A percentile compares a stretch with the other conserved stretches of the same genome.
Evolutionary conservation across 2,888 invertebrate species (phyloP).

Genomic region (Parasteatoda lunata): DNA sequence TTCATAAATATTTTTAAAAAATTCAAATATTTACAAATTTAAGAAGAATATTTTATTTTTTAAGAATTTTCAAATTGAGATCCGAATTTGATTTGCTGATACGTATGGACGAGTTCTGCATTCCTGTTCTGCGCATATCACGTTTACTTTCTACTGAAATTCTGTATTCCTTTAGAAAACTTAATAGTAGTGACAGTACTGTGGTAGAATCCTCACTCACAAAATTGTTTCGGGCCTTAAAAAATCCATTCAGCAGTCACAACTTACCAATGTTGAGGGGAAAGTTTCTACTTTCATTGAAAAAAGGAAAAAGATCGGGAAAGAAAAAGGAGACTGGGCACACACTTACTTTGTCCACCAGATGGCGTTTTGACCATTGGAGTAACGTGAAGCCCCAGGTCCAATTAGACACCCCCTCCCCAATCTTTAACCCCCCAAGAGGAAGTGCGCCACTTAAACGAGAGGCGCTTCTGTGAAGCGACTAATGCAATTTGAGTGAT

Average conservation of each 20-base stretch:
- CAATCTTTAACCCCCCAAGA: constrained; percentile 64
- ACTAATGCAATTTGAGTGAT: constrained; percentile 69
- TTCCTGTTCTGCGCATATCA: no score
- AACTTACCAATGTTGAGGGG: constrained; percentile 51
- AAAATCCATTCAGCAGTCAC: constrained; percentile 59
- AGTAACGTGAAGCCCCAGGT: constrained; percentile 58
- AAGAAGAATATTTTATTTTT: no score
- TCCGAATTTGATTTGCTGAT: no score
- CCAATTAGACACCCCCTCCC: constrained; percentile 65
- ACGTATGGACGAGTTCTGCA: no score
- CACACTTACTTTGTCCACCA: constrained; percentile 39
- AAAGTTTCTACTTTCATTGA: background rate
- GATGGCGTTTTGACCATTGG: constrained; percentile 67
- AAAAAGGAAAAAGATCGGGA: constrained; percentile 13
- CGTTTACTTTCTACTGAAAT: no score
- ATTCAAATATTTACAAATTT: no score
- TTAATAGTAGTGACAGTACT: no score
- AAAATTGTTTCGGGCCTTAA: constrained; percentile 34
- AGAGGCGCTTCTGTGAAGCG: constrained; percentile 67
- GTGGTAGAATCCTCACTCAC: no score
- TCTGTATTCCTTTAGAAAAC: no score
- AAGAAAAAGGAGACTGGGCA: constrained; percentile 23
- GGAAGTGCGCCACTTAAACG: constrained; percentile 68
- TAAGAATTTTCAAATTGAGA: no score
- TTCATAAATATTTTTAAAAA: no score